These are phyloP conservation scores for Chlorops oryzae DNA, from an alignment of 1,140 invertebrate species.

Conservation along the genomic window DNA sequence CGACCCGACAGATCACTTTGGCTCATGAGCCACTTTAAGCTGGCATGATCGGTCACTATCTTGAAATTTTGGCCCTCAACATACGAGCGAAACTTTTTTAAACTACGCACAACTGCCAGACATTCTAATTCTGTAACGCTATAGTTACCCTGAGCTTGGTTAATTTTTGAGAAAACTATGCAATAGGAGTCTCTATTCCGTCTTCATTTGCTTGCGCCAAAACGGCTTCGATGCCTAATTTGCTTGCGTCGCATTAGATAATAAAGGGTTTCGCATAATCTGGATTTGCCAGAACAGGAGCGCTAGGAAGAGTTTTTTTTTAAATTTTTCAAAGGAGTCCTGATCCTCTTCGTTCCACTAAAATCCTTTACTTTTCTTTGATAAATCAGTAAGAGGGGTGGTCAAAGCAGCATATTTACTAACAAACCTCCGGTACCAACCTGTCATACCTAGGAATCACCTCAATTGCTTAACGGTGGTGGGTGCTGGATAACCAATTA, in stretches of 20 bases:
- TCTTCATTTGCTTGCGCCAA: constrained; percentile 6
- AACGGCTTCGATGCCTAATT: constrained; percentile 2
- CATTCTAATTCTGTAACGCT: constrained; percentile 9
- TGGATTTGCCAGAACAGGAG: constrained; percentile 7
- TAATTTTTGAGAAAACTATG: constrained; percentile 11
- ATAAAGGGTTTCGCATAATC: constrained; percentile 20
- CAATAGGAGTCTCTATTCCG: constrained; percentile 7
- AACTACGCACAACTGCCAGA: constrained; percentile 5
- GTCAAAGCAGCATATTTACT: constrained; percentile 4
- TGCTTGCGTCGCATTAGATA: constrained; percentile 14
- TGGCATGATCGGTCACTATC: not conserved
- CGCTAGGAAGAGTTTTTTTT: not conserved
- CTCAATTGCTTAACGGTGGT: constrained; percentile 1
- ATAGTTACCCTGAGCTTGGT: constrained; percentile 11
- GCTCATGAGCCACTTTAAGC: not conserved
- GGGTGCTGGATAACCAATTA: not conserved
- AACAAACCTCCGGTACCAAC: constrained; percentile 2
- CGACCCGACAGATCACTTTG: not conserved
- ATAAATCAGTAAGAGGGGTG: constrained; percentile 2
- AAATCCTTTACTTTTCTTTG: not conserved
- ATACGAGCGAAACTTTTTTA: not conserved
- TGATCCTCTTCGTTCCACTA: not conserved
- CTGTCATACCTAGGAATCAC: constrained; percentile 2
- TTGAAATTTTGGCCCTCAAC: not conserved
- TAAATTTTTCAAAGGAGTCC: constrained; percentile 1